Percentiles rank a stretch among this genome's conserved stretches.
Evolutionary conservation across 2,797 vertebrate genomes (phyloP).

Genomic region (Tapirus indicus): DNA sequence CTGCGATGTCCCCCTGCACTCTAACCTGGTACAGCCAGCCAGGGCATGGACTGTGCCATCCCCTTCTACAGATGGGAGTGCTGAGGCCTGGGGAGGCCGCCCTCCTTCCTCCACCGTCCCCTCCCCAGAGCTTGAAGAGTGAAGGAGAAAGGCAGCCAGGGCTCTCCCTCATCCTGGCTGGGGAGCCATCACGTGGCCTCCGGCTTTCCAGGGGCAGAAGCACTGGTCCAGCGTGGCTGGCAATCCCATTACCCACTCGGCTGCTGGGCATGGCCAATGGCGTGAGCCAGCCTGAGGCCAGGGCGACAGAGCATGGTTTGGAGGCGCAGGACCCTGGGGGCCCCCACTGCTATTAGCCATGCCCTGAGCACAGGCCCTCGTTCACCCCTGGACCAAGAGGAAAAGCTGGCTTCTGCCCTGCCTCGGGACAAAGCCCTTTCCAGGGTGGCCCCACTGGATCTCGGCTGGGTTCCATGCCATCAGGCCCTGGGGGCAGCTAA

Average conservation of each 20-base stretch:
- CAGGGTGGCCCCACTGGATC: neutral
- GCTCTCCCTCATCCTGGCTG: neutral
- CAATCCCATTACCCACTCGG: neutral
- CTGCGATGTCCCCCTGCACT: neutral
- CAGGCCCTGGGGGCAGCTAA: neutral
- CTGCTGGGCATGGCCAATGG: neutral
- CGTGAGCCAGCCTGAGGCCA: neutral
- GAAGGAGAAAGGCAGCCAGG: neutral
- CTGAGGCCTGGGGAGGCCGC: neutral
- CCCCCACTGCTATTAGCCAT: fast-evolving
- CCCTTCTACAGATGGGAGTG: neutral
- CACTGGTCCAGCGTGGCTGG: neutral
- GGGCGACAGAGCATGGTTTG: neutral
- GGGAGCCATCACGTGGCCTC: neutral
- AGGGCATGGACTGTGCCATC: neutral
- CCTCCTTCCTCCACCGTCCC: neutral
- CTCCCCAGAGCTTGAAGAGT: neutral
- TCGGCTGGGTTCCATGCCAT: neutral
- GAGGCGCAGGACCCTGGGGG: neutral
- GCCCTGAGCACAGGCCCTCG: fast-evolving
- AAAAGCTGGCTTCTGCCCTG: neutral
- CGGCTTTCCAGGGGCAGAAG: neutral
- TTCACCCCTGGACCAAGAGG: neutral
- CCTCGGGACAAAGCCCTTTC: neutral
- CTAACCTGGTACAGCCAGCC: too few relatives aligned